Evolutionary conservation across 1,140 invertebrate genomes (phyloP), one percentile per base, ranked within the genome.

Genomic region (Papilio aristodemus): DNA sequence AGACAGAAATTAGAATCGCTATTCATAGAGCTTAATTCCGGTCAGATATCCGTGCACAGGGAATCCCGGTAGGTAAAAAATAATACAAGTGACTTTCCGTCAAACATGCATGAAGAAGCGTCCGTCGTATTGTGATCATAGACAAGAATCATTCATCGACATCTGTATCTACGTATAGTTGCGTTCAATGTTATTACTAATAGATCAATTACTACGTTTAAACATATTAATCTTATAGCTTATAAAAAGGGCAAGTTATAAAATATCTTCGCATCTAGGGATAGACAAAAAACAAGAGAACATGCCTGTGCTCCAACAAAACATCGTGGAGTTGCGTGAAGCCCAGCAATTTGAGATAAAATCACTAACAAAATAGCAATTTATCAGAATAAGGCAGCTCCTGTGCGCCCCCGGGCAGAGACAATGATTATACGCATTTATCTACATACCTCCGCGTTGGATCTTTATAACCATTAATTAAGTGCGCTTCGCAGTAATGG

Each of bases 371-470:
- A 76, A 73, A 73, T 39, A 69, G 67, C 63, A 58, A 67, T 76
- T 69, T 63, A 75, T 75, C 70, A 70, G 54, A 70, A 72, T 58
- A 68, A 70, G 22, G 63, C 75, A 58, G 76, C 73, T 78, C 67
- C 76, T 70, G 76, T 68, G 43, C 43, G 68, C 68, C 68, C 57
- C 50, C 25, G 69, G 68, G 64, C 71, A 22, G 22, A 63, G 69
- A 37, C 67, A 63, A 68, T 75, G 73, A 73, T 72, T 58, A 69
- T 57, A 74, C 50, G n/a, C 68, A 58, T 71, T 67, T 54, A 71
- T 67, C 69, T 71, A 73, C 66, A 73, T 76, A 76, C 74, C 74
- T 71, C 64, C 68, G 68, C 59, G 60, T 68, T 60, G 68, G 64
- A 72, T 75, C 58, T 67, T 72, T 59, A 37, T 17, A 70, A 57